Evolutionary conservation across 2,888 invertebrate species (phyloP).

Genomic region (Sycophila texana): DNA sequence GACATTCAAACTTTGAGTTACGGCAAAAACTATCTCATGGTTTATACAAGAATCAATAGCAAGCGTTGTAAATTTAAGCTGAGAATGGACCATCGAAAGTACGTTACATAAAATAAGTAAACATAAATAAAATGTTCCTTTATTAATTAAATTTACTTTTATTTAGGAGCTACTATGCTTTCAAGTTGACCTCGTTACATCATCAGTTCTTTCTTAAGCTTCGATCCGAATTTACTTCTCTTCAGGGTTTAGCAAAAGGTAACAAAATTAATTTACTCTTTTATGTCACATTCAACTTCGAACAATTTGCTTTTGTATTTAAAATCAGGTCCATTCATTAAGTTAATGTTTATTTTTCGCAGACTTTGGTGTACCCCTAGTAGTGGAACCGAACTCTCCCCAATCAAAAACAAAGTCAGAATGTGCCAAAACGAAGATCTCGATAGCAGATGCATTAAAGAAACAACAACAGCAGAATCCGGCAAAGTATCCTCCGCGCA

Average conservation of each 20-base stretch:
- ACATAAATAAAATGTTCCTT: neutral
- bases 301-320: no score
- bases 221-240: slow-evolving; percentile 83
- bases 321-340: neutral
- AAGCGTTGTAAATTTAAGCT: slow-evolving; percentile 84
- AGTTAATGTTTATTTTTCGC: slow-evolving; percentile 21
- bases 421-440: slow-evolving; percentile 69
- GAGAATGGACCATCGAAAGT: slow-evolving; percentile 85
- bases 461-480: slow-evolving; percentile 58
- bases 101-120: slow-evolving; percentile 44
- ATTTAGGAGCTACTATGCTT: slow-evolving; percentile 84
- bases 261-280: slow-evolving; percentile 19
- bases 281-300: neutral
- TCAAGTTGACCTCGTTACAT: slow-evolving; percentile 86
- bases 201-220: slow-evolving; percentile 86
- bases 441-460: slow-evolving; percentile 67
- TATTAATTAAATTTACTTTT: slow-evolving; percentile 48
- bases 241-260: slow-evolving; percentile 73
- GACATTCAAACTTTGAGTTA: slow-evolving; percentile 87
- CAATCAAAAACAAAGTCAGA: slow-evolving; percentile 65
- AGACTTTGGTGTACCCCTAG: slow-evolving; percentile 75
- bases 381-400: slow-evolving; percentile 64
- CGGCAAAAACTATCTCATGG: slow-evolving; percentile 83
- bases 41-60: slow-evolving; percentile 77
- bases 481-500: slow-evolving; percentile 71